These are phyloP conservation scores for Melanotaenia maccullochi DNA, from an alignment of 2,797 vertebrate species.

Conservation along the genomic window DNA sequence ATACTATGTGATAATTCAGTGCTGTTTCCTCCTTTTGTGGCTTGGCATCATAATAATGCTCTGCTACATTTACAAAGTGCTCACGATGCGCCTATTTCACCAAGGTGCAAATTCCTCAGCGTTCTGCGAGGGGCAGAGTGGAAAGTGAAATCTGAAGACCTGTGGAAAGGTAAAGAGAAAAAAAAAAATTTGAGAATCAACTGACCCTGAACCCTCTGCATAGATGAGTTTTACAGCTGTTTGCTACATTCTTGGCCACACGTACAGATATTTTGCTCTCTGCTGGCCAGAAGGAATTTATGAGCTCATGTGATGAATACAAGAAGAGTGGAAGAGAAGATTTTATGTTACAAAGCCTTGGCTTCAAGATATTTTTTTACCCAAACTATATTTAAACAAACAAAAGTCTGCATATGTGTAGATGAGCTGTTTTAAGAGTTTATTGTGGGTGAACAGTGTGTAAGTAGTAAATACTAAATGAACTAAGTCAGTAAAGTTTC, in stretches of 20 bases:
- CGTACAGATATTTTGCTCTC: neutral
- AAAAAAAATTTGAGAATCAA: slow-evolving; percentile 30
- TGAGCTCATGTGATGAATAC: slow-evolving; percentile 41
- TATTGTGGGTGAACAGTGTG: neutral
- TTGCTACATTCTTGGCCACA: slow-evolving; percentile 30
- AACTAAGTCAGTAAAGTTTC: slow-evolving; percentile 5
- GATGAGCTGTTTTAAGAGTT: too few species aligned
- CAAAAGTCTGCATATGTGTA: neutral
- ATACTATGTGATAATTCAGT: slow-evolving; percentile 53
- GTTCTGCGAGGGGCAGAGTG: slow-evolving; percentile 58
- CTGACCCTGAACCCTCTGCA: neutral
- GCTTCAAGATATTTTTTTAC: slow-evolving; percentile 16
- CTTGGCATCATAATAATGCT: slow-evolving; percentile 52
- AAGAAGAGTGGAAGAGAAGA: slow-evolving; percentile 3
- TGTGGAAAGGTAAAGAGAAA: slow-evolving; percentile 34
- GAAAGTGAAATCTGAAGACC: slow-evolving; percentile 49
- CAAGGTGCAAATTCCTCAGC: slow-evolving; percentile 74
- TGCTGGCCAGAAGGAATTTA: slow-evolving; percentile 40
- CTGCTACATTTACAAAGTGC: slow-evolving; percentile 81
- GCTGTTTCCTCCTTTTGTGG: slow-evolving; percentile 43
- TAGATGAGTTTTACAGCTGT: slow-evolving; percentile 16
- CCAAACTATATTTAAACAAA: neutral
- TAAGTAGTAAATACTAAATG: neutral
- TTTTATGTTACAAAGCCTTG: neutral
- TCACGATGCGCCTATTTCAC: slow-evolving; percentile 62